Base-by-base conservation (phyloP, 2,888 invertebrate species). In the Cordilura impudica region DNA sequence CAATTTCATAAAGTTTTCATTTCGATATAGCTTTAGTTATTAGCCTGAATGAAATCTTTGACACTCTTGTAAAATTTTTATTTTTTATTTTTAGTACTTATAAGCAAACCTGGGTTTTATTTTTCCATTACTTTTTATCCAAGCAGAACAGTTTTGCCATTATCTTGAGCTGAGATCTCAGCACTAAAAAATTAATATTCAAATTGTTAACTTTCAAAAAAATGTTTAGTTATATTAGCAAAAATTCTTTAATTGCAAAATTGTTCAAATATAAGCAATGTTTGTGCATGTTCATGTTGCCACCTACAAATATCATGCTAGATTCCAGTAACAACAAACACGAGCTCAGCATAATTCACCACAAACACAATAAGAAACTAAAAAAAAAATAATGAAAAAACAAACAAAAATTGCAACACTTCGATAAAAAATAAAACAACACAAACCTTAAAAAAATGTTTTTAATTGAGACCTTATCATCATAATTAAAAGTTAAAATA, bases 381-480 rank as follows among this genome's bases (percentile, higher is more conserved):
- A 12, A 29, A 12, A 66, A 4, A 26, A 47, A 47, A 35, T 12
- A 39, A 35, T 12, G 16, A 43, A 47, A 63, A 49, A 54, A 60
- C 7, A n/a, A 39, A 10, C 12, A 39, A 39, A 51, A 23, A 23
- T 54, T 61, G 35, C 73, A 66, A 53, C 58, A 53, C 7, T 51
- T 58, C 51, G 4, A 23, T 29, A n/a, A 4, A 39, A 39, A 39
- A 39, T 4, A 1, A 39, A 39, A 39, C n/a, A 14, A 43, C 5
- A 16, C 1, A 54, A 70, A 23, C 19, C 18, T n/a, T 58, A n/a
- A 51, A 21, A 58, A 31, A 74, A 49, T 18, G n/a, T 66, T 70
- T 81, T 75, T 81, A 82, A 81, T 81, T 81, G 81, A 78, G 81
- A 77, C 74, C 74, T 81, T 81, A 82, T 81, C 81, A 70, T 81